Evolutionary conservation across 2,797 vertebrate species (phyloP).

Genomic region (Apogon hyalosoma): DNA sequence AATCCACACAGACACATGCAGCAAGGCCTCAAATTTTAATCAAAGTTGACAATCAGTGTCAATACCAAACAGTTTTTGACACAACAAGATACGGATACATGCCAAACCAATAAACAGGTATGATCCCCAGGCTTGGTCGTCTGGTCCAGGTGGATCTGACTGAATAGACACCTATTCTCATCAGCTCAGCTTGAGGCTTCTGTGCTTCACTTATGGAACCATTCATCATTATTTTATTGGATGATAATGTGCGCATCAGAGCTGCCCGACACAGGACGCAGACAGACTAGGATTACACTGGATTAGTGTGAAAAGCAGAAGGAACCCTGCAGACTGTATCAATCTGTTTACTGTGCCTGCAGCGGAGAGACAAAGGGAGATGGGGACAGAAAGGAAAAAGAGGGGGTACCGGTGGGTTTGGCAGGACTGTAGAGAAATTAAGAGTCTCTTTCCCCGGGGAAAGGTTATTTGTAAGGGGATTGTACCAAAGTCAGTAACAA

Average conservation of each 20-base stretch:
- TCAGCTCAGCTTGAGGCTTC: slow-evolving; percentile 11
- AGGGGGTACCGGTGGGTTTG: slow-evolving; percentile 28
- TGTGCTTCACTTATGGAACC: slow-evolving; percentile 31
- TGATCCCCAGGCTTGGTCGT: no score
- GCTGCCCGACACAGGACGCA: slow-evolving; percentile 42
- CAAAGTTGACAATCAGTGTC: no score
- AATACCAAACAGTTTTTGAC: no score
- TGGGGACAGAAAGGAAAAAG: slow-evolving; percentile 38
- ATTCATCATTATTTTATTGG: slow-evolving; percentile 55
- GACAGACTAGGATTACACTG: slow-evolving; percentile 62
- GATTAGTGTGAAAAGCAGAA: slow-evolving; percentile 64
- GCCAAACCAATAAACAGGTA: no score
- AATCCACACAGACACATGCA: no score
- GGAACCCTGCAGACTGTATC: slow-evolving; percentile 50
- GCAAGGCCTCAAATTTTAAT: no score
- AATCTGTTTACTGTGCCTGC: slow-evolving; percentile 57
- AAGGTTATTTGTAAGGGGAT: slow-evolving; percentile 81
- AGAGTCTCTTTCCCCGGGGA: slow-evolving; percentile 64
- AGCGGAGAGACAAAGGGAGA: slow-evolving; percentile 61
- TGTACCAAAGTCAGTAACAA: slow-evolving; percentile 80
- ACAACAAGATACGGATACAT: no score
- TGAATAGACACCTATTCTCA: no score
- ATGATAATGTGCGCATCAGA: slow-evolving; percentile 39
- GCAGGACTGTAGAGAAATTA: slow-evolving; percentile 49
- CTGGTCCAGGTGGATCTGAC: no score